Percentiles rank a stretch among this genome's conserved stretches.
Evolutionary conservation across 2,888 invertebrate species (phyloP).

Genomic region (Pachliopta kotzebuea): DNA sequence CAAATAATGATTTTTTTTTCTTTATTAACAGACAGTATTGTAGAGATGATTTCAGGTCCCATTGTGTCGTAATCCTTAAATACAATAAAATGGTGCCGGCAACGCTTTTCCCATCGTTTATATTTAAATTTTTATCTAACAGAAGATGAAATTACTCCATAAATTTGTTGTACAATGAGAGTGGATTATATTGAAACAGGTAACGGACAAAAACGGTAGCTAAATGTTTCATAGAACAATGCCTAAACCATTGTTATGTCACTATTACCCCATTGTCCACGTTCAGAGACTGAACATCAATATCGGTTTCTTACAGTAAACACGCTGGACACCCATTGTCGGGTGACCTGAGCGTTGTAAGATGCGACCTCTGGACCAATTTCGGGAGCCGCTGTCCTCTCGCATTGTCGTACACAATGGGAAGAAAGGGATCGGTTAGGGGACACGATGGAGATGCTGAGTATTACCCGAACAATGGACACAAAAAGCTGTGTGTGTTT

Average conservation of each 20-base stretch:
- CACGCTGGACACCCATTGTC: slow-evolving; percentile 62
- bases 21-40: not conserved
- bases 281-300: slow-evolving; percentile 36
- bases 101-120: slow-evolving; percentile 63
- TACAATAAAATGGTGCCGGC: slow-evolving; percentile 24
- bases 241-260: slow-evolving; percentile 43
- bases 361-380: slow-evolving; percentile 65
- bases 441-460: slow-evolving; percentile 67
- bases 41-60: not conserved
- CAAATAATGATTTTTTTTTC: too few species aligned
- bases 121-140: slow-evolving; percentile 58
- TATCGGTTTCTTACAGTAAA: slow-evolving; percentile 59
- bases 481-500: slow-evolving; percentile 77
- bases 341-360: slow-evolving; percentile 69
- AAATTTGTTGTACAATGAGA: slow-evolving; percentile 70
- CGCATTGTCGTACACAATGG: slow-evolving; percentile 59
- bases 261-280: slow-evolving; percentile 58
- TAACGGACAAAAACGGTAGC: slow-evolving; percentile 74
- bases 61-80: not conserved
- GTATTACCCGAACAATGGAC: slow-evolving; percentile 70
- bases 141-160: slow-evolving; percentile 61
- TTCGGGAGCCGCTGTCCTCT: slow-evolving; percentile 50
- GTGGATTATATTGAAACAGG: slow-evolving; percentile 63
- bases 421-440: slow-evolving; percentile 66
- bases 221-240: slow-evolving; percentile 70